Percentiles rank a stretch among this genome's conserved stretches.
phyloP scores from a whole-genome alignment of 1,140 invertebrate species.

The Cephus cinctus region DNA sequence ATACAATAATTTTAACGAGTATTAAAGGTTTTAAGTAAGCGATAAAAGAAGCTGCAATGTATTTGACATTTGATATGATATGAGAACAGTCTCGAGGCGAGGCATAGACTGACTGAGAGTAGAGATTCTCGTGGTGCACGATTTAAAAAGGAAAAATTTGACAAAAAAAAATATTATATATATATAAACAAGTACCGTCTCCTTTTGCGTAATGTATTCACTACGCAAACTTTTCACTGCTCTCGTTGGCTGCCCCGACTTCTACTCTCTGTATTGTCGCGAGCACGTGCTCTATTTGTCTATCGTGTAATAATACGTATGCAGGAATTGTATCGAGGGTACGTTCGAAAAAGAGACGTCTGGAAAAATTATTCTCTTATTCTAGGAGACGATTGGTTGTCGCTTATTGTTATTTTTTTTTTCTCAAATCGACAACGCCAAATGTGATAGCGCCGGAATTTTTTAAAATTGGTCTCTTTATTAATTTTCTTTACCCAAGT shows the following conservation, averaged over 20 bases:
- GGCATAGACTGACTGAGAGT: slow-evolving; percentile 26
- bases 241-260: slow-evolving; percentile 7
- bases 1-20: slow-evolving; percentile 48
- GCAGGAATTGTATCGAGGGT: too few relatives aligned
- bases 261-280: too few relatives aligned
- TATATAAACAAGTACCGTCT: slow-evolving; percentile 18
- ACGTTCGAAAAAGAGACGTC: too few relatives aligned
- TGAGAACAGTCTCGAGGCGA: slow-evolving; percentile 18
- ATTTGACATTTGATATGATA: slow-evolving; percentile 23
- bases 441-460: too few relatives aligned
- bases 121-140: slow-evolving; percentile 19
- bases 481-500: too few relatives aligned
- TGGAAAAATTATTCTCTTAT: too few relatives aligned
- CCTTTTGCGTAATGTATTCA: slow-evolving; percentile 22
- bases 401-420: not conserved
- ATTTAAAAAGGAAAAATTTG: too few relatives aligned
- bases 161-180: too few relatives aligned
- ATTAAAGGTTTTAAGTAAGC: slow-evolving; percentile 37
- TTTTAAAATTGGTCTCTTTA: too few relatives aligned
- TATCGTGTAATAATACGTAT: too few relatives aligned
- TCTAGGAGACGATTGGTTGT: too few relatives aligned
- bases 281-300: too few relatives aligned
- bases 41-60: slow-evolving; percentile 25
- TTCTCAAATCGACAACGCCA: not conserved
- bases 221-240: slow-evolving; percentile 15